Percentiles rank a stretch among this genome's conserved stretches.
Evolutionary conservation across 2,888 invertebrate genomes (phyloP).

Genomic region (Rhodophaea formosa): DNA sequence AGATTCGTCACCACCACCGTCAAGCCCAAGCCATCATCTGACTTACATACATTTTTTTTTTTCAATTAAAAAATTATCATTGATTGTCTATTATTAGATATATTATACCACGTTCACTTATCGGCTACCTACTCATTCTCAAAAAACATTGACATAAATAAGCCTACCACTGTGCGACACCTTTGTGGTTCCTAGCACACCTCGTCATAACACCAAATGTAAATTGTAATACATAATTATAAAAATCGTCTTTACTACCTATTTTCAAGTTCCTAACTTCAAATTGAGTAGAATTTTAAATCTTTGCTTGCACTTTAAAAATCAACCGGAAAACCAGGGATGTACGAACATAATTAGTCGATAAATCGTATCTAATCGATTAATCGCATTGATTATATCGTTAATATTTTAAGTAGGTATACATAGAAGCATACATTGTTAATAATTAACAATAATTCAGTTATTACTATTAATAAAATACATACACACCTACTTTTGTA

Average conservation of each 20-base stretch:
- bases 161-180: neutral
- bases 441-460: neutral
- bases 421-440: neutral
- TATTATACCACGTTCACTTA: no score
- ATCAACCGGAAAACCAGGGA: neutral
- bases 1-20: no score
- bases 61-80: no score
- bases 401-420: neutral
- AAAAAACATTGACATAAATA: no score
- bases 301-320: constrained; percentile 3
- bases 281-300: constrained; percentile 2
- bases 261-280: constrained; percentile 15
- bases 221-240: neutral
- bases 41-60: no score
- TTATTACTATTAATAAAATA: no score
- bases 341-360: neutral
- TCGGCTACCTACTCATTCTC: no score
- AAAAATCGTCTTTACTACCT: neutral
- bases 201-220: neutral
- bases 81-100: no score
- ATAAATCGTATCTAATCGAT: neutral
- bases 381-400: neutral
- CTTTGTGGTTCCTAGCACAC: neutral
- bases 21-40: no score
- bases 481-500: no score